phyloP scores from a whole-genome alignment of 2,888 invertebrate species.

The Leucophenga maculata region DNA sequence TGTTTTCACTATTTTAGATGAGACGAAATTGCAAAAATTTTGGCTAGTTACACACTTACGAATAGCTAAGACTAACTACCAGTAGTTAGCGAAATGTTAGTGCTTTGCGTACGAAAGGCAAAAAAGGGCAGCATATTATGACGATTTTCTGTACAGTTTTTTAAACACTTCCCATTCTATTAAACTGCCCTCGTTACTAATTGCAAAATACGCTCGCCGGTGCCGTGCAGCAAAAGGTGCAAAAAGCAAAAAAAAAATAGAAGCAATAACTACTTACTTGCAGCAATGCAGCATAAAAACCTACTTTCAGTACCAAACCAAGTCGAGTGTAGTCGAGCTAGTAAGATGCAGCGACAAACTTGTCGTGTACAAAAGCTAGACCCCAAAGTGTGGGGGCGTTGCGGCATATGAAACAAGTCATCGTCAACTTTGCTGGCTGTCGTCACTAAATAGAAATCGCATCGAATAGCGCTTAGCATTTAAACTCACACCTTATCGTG shows the following conservation, averaged over 20 bases:
- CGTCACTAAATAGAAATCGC: conserved; percentile 11
- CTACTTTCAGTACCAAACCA: not conserved
- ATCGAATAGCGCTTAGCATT: conserved; percentile 8
- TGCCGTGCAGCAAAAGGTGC: not conserved
- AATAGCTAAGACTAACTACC: no score
- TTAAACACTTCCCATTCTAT: no score
- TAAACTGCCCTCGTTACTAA: no score
- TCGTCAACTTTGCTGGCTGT: no score
- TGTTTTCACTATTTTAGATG: no score
- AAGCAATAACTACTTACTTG: not conserved
- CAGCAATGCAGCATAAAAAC: no score
- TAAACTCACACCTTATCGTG: conserved; percentile 16
- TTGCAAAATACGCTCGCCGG: not conserved
- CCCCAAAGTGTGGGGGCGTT: not conserved
- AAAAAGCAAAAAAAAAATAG: not conserved
- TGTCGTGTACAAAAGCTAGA: not conserved
- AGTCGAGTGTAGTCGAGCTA: not conserved
- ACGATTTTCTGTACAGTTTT: no score
- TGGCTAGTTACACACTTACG: no score
- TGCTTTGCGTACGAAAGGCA: no score
- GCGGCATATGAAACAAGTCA: not conserved
- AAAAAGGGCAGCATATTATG: no score
- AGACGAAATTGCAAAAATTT: no score
- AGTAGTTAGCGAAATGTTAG: no score
- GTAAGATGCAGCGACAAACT: not conserved